Percentiles rank a stretch among this genome's conserved stretches.
Conservation (phyloP, 2,888 invertebrate species). For the Uloborus plumipes region DNA sequence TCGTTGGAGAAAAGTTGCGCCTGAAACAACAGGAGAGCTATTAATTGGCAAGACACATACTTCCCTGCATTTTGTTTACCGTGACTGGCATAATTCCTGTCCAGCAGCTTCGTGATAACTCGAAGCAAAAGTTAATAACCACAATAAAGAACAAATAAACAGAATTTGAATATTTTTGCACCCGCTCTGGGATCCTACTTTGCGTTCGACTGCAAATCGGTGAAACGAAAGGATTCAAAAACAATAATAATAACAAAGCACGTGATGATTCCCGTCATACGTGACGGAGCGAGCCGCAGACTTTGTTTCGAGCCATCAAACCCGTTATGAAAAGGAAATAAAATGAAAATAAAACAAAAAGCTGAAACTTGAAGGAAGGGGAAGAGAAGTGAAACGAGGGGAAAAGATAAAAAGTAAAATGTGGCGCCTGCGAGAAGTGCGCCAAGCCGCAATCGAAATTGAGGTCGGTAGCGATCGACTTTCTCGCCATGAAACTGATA, state of each 20-base stretch:
- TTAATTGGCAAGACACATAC: too few relatives aligned
- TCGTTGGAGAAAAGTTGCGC: too few relatives aligned
- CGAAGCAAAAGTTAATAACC: too few relatives aligned
- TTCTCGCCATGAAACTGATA: neutral
- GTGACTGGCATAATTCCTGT: too few relatives aligned
- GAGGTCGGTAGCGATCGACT: neutral
- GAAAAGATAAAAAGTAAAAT: conserved; percentile 3
- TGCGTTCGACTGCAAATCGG: neutral
- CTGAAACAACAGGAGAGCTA: too few relatives aligned
- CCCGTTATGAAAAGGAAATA: conserved; percentile 17
- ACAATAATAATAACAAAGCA: conserved; percentile 18
- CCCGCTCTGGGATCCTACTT: too few relatives aligned
- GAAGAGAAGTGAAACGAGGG: neutral
- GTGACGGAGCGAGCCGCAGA: conserved; percentile 18
- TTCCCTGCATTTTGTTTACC: too few relatives aligned
- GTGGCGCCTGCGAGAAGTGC: conserved; percentile 8
- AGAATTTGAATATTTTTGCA: too few relatives aligned
- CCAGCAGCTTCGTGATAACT: too few relatives aligned
- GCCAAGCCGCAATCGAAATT: conserved; percentile 20
- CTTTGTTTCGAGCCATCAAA: conserved; percentile 25
- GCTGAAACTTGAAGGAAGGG: too few relatives aligned
- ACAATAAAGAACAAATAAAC: too few relatives aligned
- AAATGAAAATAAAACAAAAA: too few relatives aligned
- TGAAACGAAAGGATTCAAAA: neutral
- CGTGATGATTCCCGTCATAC: conserved; percentile 22